A percentile compares a stretch with the other conserved stretches of the same genome.
Conservation (phyloP, 2,797 vertebrate genomes). For the Hippocampus kuda region DNA sequence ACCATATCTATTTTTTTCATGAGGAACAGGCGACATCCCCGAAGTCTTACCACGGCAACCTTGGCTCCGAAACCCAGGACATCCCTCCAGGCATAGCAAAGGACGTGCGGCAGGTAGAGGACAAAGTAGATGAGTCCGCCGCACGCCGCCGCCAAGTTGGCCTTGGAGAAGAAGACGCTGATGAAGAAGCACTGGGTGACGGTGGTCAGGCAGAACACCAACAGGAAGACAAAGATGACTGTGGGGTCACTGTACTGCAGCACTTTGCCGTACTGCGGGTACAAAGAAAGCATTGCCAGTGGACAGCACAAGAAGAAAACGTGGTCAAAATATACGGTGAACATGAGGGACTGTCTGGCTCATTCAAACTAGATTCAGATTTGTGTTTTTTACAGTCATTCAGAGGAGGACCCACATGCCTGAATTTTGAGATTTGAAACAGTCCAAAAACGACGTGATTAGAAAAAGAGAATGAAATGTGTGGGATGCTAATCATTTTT, state of each 20-base stretch:
- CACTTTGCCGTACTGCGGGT: conserved; percentile 80
- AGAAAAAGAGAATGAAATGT: background rate
- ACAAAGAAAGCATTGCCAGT: conserved; percentile 8
- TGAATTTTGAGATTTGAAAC: background rate
- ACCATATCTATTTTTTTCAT: background rate
- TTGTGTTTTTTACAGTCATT: background rate
- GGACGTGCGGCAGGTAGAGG: conserved; percentile 85
- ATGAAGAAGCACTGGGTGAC: conserved; percentile 94
- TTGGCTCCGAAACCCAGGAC: conserved; percentile 78
- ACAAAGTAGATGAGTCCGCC: conserved; percentile 94
- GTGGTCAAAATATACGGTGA: background rate
- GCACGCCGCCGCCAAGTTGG: conserved; percentile 92
- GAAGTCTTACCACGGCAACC: conserved; percentile 76
- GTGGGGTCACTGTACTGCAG: conserved; percentile 94
- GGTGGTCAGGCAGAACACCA: conserved; percentile 82
- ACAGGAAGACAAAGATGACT: conserved; percentile 87
- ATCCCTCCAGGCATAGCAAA: conserved; percentile 91
- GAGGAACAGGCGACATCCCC: background rate
- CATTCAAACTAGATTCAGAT: background rate
- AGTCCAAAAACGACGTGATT: background rate
- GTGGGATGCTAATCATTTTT: background rate
- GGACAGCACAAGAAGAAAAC: background rate
- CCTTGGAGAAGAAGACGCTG: conserved; percentile 92
- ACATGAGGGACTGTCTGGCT: background rate
- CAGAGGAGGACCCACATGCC: background rate